A percentile compares a stretch with the other conserved stretches of the same genome.
These are phyloP conservation scores for Rhopalosiphum maidis DNA, from an alignment of 1,140 invertebrate species.

Conservation along the genomic window DNA sequence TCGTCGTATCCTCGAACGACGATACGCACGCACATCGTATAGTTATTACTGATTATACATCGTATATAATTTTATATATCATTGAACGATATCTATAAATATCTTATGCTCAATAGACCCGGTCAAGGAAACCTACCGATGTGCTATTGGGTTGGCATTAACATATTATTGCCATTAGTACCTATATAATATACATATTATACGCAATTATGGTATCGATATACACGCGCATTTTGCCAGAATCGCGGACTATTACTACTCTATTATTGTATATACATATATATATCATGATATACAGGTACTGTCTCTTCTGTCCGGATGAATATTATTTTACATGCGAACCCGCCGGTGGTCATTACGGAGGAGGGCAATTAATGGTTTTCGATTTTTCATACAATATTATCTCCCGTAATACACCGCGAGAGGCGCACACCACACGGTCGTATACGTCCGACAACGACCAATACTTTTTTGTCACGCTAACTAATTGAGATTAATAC, in stretches of 20 bases:
- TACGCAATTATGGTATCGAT: neutral
- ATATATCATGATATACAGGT: neutral
- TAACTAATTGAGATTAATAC: slow-evolving; percentile 51
- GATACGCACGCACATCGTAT: neutral
- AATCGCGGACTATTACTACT: neutral
- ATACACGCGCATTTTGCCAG: neutral
- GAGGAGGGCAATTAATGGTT: neutral
- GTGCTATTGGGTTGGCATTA: slow-evolving; percentile 35
- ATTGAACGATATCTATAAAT: neutral
- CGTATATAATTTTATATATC: neutral
- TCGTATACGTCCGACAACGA: neutral
- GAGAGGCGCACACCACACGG: neutral
- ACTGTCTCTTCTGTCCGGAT: neutral
- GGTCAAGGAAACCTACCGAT: slow-evolving; percentile 48
- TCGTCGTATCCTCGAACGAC: neutral
- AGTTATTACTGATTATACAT: neutral
- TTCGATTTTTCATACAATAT: neutral
- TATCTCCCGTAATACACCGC: neutral
- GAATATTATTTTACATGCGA: neutral
- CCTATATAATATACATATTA: neutral
- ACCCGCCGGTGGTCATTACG: neutral
- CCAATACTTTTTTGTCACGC: slow-evolving; percentile 35
- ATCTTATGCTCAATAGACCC: neutral
- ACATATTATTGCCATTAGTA: slow-evolving; percentile 25
- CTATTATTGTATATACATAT: neutral